Evolutionary conservation across 1,140 invertebrate genomes (phyloP), one percentile per base, ranked within the genome.

Genomic region (Branchinecta lynchi): DNA sequence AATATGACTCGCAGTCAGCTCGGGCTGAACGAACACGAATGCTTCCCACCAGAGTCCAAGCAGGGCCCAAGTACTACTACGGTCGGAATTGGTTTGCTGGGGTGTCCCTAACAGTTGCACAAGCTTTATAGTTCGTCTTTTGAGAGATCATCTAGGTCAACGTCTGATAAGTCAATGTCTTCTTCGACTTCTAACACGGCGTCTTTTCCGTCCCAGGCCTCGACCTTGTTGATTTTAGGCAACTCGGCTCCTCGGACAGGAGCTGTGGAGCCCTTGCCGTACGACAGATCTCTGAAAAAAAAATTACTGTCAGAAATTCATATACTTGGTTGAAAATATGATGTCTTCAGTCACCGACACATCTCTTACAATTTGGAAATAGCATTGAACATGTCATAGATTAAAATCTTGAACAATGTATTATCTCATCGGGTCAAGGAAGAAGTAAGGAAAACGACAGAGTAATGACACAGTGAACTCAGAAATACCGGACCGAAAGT

Each of bases 151-250:
- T 95, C 91, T 17, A 96, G 79, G 72, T 90, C 88, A 60, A 96
- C 82, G 79, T 96, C 93, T 66, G 89, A 93, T 46, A 96, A 83
- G 82, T 96, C 93, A 72, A 94, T 90, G 72, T 96, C 93, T 74
- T 97, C 93, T 79, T 93, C 92, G 51, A 83, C 84, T 43, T 91
- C 89, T 71, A 92, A 80, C 78, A 91, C 86, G 10, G 89, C 94
- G 78, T 99, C 95, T 79, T 98, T 94, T 45, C 96, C 96, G 77
- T 99, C 96, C 96, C 96, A 99, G 0, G 90, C 79, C 67, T 91
- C 87, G 5, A 84, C 84, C 32, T 79, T 81, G 5, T 80, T 74
- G 45, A 98, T 85, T 72, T 86, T 83, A 12, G 94, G 95, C 76
- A 98, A 84, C 74, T 87, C 81, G 6, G 88, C 87, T 17, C 92